These are phyloP conservation scores for Alfaro cultratus DNA, from an alignment of 2,797 vertebrate genomes.

Conservation along the genomic window DNA sequence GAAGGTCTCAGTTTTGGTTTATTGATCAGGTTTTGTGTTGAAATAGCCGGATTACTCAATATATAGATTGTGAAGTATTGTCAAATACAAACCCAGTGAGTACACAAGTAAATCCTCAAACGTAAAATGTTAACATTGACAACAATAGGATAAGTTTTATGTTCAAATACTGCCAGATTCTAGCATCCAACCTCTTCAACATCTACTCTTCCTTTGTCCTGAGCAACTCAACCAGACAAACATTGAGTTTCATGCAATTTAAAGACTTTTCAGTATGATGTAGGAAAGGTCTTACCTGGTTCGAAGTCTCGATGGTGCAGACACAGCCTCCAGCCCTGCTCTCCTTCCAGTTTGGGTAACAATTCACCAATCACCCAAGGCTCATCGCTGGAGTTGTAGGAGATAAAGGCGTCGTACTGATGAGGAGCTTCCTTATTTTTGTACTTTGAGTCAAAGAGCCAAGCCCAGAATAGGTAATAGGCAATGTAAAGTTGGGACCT, in stretches of 20 bases:
- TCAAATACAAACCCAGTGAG: neutral
- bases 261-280: neutral
- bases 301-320: slow-evolving; percentile 82
- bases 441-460: slow-evolving; percentile 54
- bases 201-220: neutral
- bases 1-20: neutral
- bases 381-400: slow-evolving; percentile 79
- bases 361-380: slow-evolving; percentile 72
- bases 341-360: slow-evolving; percentile 73
- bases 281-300: slow-evolving; percentile 59
- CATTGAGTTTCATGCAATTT: neutral
- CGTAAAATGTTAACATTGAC: neutral
- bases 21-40: neutral
- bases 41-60: neutral
- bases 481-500: slow-evolving; percentile 69
- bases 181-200: neutral
- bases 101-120: neutral
- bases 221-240: neutral
- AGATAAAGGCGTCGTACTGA: slow-evolving; percentile 80
- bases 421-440: slow-evolving; percentile 33
- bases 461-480: slow-evolving; percentile 73
- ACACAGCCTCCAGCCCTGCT: slow-evolving; percentile 79
- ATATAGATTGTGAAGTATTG: neutral
- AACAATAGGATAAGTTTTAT: neutral
- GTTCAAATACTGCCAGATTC: neutral